phyloP scores from a whole-genome alignment of 2,888 invertebrate species.

The Rotaria macrura region DNA sequence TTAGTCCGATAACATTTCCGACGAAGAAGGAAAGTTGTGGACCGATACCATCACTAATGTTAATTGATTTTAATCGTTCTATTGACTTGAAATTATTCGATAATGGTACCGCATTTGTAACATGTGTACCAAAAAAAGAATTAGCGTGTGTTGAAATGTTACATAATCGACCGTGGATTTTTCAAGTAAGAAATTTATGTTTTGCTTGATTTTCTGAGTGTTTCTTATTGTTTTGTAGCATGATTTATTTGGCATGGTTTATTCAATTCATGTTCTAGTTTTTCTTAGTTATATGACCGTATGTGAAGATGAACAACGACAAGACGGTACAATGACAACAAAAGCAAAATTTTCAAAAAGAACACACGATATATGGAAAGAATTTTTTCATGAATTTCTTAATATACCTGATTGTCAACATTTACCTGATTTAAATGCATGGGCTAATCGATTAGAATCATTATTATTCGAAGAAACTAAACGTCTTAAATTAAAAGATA shows the following conservation, averaged over 20 bases:
- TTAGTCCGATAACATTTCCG: not conserved
- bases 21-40: not conserved
- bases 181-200: not conserved
- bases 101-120: slow-evolving; percentile 18
- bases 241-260: slow-evolving; percentile 17
- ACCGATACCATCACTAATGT: not conserved
- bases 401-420: slow-evolving; percentile 1
- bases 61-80: slow-evolving; percentile 22
- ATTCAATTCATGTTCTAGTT: slow-evolving; percentile 12
- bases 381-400: not conserved
- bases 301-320: slow-evolving; percentile 9
- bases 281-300: slow-evolving; percentile 8
- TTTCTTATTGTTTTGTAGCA: not conserved
- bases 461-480: not conserved
- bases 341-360: slow-evolving; percentile 9
- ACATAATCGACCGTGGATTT: slow-evolving; percentile 14
- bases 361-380: not conserved
- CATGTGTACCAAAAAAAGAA: slow-evolving; percentile 20
- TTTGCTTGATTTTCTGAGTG: too few relatives aligned
- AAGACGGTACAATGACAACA: not conserved
- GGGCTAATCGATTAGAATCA: not conserved
- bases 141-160: slow-evolving; percentile 18
- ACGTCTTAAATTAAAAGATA: not conserved
- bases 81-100: slow-evolving; percentile 7
- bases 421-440: not conserved